phyloP scores from a whole-genome alignment of 2,888 invertebrate species.

The Drosophila barbarae region DNA sequence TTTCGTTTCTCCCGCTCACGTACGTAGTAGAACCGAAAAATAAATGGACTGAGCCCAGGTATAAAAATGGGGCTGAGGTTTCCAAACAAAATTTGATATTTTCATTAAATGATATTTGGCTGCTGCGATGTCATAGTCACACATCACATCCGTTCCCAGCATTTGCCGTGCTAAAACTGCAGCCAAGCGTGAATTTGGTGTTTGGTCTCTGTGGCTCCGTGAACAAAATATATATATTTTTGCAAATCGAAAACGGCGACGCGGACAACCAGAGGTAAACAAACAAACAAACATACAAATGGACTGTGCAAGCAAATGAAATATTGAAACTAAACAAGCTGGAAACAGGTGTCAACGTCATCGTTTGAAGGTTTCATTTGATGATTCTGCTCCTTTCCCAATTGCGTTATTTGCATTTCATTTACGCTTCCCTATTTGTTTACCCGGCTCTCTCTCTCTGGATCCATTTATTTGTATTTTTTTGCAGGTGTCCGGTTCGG shows the following conservation, averaged over 20 bases:
- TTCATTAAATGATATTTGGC: constrained; percentile 64
- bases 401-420: constrained; percentile 69
- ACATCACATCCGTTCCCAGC: constrained; percentile 59
- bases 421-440: constrained; percentile 43
- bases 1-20: constrained; percentile 52
- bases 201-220: constrained; percentile 17
- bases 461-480: constrained; percentile 13
- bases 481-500: constrained; percentile 37
- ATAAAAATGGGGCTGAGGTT: constrained; percentile 29
- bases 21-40: constrained; percentile 48
- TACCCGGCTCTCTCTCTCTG: constrained; percentile 6
- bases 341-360: constrained; percentile 70
- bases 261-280: constrained; percentile 40
- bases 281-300: constrained; percentile 59
- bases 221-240: constrained; percentile 28
- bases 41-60: constrained; percentile 22
- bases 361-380: constrained; percentile 42
- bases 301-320: constrained; percentile 71
- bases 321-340: constrained; percentile 73
- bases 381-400: constrained; percentile 7
- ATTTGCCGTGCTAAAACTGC: constrained; percentile 42
- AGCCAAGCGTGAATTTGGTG: constrained; percentile 54
- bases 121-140: constrained; percentile 32
- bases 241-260: constrained; percentile 15
- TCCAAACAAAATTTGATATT: constrained; percentile 63